Base-by-base conservation (phyloP, 2,797 vertebrate species). In the Sebastes minor region DNA sequence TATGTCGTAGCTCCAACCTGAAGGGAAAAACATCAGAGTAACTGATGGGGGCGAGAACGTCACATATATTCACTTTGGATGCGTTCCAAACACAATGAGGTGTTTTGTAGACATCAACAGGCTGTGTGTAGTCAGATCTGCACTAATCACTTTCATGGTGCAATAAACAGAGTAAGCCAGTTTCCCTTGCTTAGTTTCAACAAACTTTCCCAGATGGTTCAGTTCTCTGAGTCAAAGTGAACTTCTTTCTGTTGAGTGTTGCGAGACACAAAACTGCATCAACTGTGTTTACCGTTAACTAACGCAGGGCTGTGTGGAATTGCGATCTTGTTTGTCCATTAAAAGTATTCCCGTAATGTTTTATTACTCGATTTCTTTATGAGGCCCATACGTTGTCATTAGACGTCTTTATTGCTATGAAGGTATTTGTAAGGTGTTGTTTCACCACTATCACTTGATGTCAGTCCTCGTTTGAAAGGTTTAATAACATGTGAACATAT, bases 1-100 rank as follows among this genome's bases (percentile, higher is more conserved):
- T 84, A 99, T 30, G 1, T 99, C 96, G 64, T 98, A 99, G 95
- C 96, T 98, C 98, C 98, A 99, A 91, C 98, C 98, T 99, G 94
- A 76, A 74, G 78, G 23, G 23, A 67, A 77, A 94, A 92, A 92
- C 90, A 93, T 71, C 67, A 46, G 80, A 27, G 85, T 90, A 77
- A 92, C 82, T 65, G 81, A 91, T 74, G 91, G 71, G 75, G 87
- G 42, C 9, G 56, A 71, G 82, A 76, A 71, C 71, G 70, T 89
- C 91, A 85, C 56, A 60, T 71, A 82, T 90, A 71, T 89, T 89
- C 83, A 18, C 70, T 86, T 82, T 94, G 93, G 92, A 86, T 1
- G 9, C 6, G 42, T 46, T 85, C 88, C 91, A 92, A 64, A 73
- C 63, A 57, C 80, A 81, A 90, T 84, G 91, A 94, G 91, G 93